phyloP scores from a whole-genome alignment of 2,113 vertebrate species.

The Poeciliopsis occidentalis region DNA sequence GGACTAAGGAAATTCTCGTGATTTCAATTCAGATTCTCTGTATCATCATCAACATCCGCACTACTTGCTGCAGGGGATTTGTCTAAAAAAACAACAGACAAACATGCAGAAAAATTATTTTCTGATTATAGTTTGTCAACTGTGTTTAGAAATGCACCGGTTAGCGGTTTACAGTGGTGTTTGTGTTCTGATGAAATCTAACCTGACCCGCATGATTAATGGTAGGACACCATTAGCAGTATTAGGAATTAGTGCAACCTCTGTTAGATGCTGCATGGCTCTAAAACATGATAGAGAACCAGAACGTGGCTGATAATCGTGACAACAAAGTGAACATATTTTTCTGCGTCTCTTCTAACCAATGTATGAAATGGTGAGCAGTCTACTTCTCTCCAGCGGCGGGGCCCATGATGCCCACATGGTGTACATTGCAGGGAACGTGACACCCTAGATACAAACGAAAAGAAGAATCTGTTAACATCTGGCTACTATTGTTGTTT shows the following conservation, averaged over 20 bases:
- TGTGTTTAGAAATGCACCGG: too few species aligned
- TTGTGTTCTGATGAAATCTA: background rate
- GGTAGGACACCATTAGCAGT: background rate
- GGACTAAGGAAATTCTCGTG: background rate
- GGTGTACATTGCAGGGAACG: constrained; percentile 95
- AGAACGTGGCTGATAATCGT: background rate
- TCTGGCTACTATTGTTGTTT: background rate
- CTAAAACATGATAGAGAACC: background rate
- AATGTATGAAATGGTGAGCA: constrained; percentile 94
- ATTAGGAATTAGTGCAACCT: background rate
- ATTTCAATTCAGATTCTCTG: background rate
- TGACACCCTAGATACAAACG: constrained; percentile 86
- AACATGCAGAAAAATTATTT: background rate
- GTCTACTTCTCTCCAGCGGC: constrained; percentile 93
- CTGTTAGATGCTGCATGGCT: background rate
- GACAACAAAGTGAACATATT: background rate
- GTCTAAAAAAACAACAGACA: background rate
- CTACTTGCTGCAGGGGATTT: background rate
- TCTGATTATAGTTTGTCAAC: too few species aligned
- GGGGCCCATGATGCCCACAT: constrained; percentile 98
- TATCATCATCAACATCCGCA: background rate
- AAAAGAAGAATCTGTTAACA: constrained; percentile 13
- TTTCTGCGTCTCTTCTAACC: constrained; percentile 73
- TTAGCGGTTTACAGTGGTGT: background rate
- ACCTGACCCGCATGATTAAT: background rate